These are phyloP conservation scores for Brachystomella parvula DNA, from an alignment of 1,140 invertebrate genomes.

Conservation along the genomic window DNA sequence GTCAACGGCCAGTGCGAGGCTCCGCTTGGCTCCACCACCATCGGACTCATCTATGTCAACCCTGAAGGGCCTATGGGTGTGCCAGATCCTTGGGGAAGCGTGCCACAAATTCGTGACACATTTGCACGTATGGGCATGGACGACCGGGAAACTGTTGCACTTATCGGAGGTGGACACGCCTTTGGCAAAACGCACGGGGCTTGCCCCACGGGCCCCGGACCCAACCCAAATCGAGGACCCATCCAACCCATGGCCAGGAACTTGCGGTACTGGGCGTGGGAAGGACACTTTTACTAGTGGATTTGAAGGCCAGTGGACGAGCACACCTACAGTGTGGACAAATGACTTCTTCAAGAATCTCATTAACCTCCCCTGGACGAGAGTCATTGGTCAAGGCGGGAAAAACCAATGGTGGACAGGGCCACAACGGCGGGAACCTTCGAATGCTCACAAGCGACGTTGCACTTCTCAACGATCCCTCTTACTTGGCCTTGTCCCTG, in stretches of 20 bases:
- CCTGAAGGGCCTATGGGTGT: slow-evolving; percentile 1
- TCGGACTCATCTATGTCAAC: slow-evolving; percentile 12
- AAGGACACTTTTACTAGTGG: neutral
- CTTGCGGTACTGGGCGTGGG: neutral
- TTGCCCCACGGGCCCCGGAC: no score
- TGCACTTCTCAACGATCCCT: neutral
- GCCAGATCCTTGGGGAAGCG: neutral
- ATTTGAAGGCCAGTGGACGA: slow-evolving; percentile 1
- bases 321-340: neutral
- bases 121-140: slow-evolving; percentile 9
- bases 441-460: slow-evolving; percentile 8
- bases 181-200: no score
- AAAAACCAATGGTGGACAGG: neutral
- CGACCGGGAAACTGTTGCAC: slow-evolving; percentile 5
- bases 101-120: neutral
- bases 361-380: neutral
- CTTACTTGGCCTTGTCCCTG: neutral
- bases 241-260: no score
- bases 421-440: neutral
- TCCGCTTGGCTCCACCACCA: neutral
- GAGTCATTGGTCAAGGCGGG: slow-evolving; percentile 2
- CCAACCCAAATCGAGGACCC: no score
- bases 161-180: slow-evolving; percentile 11
- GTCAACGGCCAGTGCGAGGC: neutral
- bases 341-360: slow-evolving; percentile 6